These are phyloP conservation scores for Phymanthus crucifer DNA, from an alignment of 92 coral and sea anemone species.

Conservation along the genomic window DNA sequence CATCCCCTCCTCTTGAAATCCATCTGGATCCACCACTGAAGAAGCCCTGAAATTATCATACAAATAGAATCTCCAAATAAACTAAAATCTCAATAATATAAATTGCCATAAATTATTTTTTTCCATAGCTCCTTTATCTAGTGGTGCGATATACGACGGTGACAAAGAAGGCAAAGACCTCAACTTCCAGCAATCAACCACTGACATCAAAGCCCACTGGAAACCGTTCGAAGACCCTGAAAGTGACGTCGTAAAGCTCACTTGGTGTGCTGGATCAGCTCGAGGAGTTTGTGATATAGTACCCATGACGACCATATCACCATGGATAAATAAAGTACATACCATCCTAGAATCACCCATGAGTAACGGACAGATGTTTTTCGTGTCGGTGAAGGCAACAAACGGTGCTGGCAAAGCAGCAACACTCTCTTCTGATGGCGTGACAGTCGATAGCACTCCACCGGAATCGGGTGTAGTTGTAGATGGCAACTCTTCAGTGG, in stretches of 20 bases:
- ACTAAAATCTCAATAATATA: too few relatives aligned
- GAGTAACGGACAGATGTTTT: conserved; percentile 63
- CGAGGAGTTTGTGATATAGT: conserved; percentile 63
- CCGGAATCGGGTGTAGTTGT: conserved; percentile 65
- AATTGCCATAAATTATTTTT: not conserved
- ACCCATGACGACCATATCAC: conserved; percentile 23
- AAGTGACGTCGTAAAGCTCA: conserved; percentile 60
- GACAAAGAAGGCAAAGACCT: conserved; percentile 35
- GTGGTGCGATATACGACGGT: conserved; percentile 60
- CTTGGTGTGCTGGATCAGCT: conserved; percentile 74
- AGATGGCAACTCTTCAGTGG: conserved; percentile 55
- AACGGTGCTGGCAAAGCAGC: conserved; percentile 81
- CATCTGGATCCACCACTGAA: too few relatives aligned
- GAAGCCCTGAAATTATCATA: too few relatives aligned
- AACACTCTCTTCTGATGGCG: conserved; percentile 71
- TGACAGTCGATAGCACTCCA: conserved; percentile 65
- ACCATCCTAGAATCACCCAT: conserved; percentile 49
- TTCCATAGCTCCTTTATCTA: conserved; percentile 54
- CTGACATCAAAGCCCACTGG: conserved; percentile 67
- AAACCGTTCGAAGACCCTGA: conserved; percentile 76
- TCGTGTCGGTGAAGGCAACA: conserved; percentile 63
- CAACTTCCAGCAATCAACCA: conserved; percentile 56
- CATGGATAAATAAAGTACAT: conserved; percentile 35
- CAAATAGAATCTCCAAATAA: too few relatives aligned
- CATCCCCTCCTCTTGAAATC: too few relatives aligned